Evolutionary conservation across 1,140 invertebrate species (phyloP), one percentile per base, ranked within the genome.

Genomic region (Centruroides sculpturatus): DNA sequence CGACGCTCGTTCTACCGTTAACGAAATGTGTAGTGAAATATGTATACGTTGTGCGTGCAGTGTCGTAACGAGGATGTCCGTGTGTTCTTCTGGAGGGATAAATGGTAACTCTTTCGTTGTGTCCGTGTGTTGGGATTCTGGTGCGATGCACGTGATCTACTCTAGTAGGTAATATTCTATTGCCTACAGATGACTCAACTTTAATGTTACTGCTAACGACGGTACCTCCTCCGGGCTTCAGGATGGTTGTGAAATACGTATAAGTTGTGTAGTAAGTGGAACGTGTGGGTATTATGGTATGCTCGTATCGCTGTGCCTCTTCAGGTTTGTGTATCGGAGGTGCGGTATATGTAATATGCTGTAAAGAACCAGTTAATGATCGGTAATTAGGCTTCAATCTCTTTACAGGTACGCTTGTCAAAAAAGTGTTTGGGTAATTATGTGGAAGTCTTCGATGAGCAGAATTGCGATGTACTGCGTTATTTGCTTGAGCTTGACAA

Each of bases 211-310:
- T 64, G 35, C 36, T 23, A 8, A 64, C 10, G 23, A 48, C 34
- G 6, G 55, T 61, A 7, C 56, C 59, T 13, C 63, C 63, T 13
- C 52, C 56, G 12, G 63, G 63, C 52, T 48, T 55, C 13, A 87
- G 75, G 52, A 88, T 74, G 0, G 88, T 90, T 12, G 87, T 90
- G 66, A 86, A 83, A 69, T 88, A 90, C 6, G 89, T 92, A 65
- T 84, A 87, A 11, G 89, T 92, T 3, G 87, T 92, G 63, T 87
- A 79, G 71, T 86, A 89, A 9, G 87, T 88, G 4, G 59, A 60
- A 8, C 56, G 60, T 46, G 63, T 64, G 7, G 51, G 51, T 23
- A 34, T n/a, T 50, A 56, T 56, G 5, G 50, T 51, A 5, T 51
- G 50, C 12, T 51, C 50, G 11, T 51, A 13, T 51, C 50, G 3